phyloP scores from a whole-genome alignment of 2,113 vertebrate species.

The Cyprinodon tularosa region DNA sequence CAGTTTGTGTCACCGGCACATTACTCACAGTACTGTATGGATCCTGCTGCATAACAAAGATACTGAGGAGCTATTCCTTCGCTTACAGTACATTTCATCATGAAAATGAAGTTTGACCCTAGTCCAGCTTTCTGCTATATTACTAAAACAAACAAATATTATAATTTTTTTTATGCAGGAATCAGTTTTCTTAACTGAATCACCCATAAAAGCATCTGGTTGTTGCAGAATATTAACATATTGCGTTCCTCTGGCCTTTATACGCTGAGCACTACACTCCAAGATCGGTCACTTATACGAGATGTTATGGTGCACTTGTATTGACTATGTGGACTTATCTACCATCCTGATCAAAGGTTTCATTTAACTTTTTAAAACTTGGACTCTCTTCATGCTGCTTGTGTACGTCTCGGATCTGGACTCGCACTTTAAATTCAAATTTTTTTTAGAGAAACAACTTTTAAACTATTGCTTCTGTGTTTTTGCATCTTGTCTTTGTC shows the following conservation, averaged over 20 bases:
- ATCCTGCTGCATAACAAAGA: no score
- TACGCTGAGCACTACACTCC: no score
- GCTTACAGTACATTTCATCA: not conserved
- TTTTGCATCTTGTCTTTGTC: not conserved
- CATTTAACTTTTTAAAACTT: not conserved
- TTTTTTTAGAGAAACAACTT: not conserved
- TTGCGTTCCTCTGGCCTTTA: not conserved
- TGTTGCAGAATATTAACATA: not conserved
- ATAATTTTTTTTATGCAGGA: not conserved
- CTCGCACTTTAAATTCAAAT: not conserved
- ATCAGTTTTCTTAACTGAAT: not conserved
- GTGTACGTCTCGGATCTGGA: not conserved
- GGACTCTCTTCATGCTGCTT: not conserved
- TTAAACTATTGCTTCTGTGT: no score
- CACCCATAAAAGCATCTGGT: not conserved
- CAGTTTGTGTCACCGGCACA: no score
- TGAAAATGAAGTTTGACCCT: not conserved
- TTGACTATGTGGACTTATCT: not conserved
- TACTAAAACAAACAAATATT: no score
- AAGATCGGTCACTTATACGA: no score
- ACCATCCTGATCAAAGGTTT: not conserved
- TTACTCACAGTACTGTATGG: not conserved
- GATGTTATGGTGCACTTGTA: no score
- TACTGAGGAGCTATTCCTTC: not conserved
- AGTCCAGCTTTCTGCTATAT: not conserved